Conservation (phyloP, 2,888 invertebrate species). For the Amiota mariae region DNA sequence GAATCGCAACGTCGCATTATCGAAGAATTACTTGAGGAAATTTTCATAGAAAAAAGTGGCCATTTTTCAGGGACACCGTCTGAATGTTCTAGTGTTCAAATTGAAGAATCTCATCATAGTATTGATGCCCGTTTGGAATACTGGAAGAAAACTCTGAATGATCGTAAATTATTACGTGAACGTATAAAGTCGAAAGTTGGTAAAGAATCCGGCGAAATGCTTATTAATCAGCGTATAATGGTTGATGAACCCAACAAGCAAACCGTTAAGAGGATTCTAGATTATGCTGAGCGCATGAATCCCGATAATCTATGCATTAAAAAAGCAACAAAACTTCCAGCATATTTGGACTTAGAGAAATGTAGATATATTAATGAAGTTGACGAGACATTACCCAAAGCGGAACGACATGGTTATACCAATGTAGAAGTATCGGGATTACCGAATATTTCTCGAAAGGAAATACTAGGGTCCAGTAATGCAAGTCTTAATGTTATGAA, state of each 20-base stretch:
- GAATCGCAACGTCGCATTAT: constrained; percentile 40
- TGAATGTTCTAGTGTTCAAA: constrained; percentile 32
- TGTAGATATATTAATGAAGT: constrained; percentile 41
- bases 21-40: constrained; percentile 55
- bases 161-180: constrained; percentile 52
- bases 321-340: constrained; percentile 38
- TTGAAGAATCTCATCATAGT: constrained; percentile 40
- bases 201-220: constrained; percentile 52
- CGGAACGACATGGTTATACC: constrained; percentile 48
- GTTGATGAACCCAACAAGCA: constrained; percentile 61
- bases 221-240: constrained; percentile 61
- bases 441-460: constrained; percentile 50
- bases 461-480: constrained; percentile 53
- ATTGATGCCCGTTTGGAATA: constrained; percentile 63
- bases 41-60: constrained; percentile 58
- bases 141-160: constrained; percentile 59
- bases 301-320: constrained; percentile 37
- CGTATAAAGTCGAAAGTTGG: constrained; percentile 48
- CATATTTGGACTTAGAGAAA: constrained; percentile 39
- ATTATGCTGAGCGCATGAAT: constrained; percentile 60
- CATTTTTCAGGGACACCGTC: constrained; percentile 55
- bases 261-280: constrained; percentile 58
- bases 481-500: constrained; percentile 34
- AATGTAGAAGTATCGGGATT: constrained; percentile 60
- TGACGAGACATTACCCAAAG: constrained; percentile 55